phyloP scores from a whole-genome alignment of 2,797 vertebrate species.

The Anabacerthia variegaticeps region DNA sequence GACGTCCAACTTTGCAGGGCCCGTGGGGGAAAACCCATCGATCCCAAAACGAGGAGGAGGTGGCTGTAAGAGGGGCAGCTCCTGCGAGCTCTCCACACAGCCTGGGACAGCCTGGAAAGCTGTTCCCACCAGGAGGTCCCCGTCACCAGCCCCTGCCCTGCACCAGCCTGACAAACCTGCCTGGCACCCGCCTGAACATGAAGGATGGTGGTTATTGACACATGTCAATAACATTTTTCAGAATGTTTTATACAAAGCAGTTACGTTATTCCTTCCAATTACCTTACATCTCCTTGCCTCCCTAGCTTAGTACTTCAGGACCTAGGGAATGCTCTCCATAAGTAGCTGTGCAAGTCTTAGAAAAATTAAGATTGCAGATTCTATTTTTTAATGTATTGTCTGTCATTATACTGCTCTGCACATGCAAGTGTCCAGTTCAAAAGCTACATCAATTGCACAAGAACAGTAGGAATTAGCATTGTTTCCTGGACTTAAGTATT shows the following conservation, averaged over 20 bases:
- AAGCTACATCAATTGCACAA: neutral
- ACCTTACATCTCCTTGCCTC: neutral
- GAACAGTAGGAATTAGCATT: neutral
- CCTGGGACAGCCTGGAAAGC: neutral
- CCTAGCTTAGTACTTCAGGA: neutral
- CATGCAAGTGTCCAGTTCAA: neutral
- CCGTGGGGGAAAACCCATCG: accelerated
- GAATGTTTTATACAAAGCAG: neutral
- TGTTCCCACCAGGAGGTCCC: accelerated
- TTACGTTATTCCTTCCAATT: neutral
- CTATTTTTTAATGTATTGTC: neutral
- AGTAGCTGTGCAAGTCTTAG: neutral
- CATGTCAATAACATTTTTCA: neutral
- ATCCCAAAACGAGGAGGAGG: accelerated
- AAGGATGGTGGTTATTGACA: neutral
- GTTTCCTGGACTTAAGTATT: neutral
- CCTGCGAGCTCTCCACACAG: accelerated
- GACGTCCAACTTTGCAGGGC: accelerated
- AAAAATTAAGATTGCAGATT: neutral
- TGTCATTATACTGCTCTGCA: neutral
- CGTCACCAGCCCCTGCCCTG: neutral
- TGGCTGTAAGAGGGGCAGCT: neutral
- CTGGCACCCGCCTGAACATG: accelerated
- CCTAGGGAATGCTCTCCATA: neutral
- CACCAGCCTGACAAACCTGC: neutral